Conservation (phyloP, 64 coral and sea anemone genomes). For the Exaiptasia diaphana region DNA sequence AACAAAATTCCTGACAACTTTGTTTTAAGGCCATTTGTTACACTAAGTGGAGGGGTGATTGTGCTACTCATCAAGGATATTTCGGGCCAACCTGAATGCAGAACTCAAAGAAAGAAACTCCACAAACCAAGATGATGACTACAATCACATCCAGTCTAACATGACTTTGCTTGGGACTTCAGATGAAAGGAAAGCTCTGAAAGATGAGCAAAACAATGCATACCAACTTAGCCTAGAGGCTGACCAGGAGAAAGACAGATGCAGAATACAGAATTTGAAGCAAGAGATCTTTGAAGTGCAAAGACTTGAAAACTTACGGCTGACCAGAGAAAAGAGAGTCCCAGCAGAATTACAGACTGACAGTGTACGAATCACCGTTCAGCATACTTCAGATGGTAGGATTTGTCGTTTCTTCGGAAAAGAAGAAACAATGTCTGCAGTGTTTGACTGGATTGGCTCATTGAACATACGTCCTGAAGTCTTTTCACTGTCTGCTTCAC, state of each 20-base stretch:
- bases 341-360: neutral
- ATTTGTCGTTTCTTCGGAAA: neutral
- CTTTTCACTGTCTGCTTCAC: slow-evolving; percentile 29
- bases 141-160: neutral
- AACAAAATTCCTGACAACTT: slow-evolving; percentile 22
- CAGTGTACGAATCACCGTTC: slow-evolving; percentile 1
- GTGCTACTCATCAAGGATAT: slow-evolving; percentile 9
- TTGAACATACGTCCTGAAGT: slow-evolving; percentile 18
- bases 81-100: neutral
- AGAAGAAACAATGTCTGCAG: slow-evolving; percentile 20
- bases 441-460: slow-evolving; percentile 32
- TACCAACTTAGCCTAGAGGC: neutral
- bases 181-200: slow-evolving; percentile 11
- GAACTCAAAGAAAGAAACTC: neutral
- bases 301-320: neutral
- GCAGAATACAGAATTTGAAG: neutral
- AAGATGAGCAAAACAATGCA: slow-evolving; percentile 1
- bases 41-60: slow-evolving; percentile 27
- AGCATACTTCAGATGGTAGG: slow-evolving; percentile 15
- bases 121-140: neutral
- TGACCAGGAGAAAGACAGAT: neutral
- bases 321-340: neutral
- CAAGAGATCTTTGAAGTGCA: neutral
- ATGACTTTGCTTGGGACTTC: slow-evolving; percentile 7
- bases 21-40: slow-evolving; percentile 9